Evolutionary conservation across 2,888 invertebrate genomes (phyloP), one percentile per base, ranked within the genome.

Genomic region (Pandemis heparana): DNA sequence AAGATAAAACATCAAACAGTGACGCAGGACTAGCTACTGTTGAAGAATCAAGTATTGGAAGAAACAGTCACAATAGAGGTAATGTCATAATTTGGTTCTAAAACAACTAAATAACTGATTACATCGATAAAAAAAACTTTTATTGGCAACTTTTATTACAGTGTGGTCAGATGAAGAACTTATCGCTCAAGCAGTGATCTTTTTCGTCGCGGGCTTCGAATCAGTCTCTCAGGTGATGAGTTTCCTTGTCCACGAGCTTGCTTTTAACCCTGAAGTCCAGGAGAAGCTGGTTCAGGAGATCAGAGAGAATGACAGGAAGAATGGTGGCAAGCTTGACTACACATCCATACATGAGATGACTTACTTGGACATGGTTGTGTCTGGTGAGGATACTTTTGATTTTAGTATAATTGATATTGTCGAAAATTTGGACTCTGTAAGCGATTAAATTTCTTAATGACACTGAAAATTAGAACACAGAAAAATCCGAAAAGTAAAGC

Each of bases 301-400:
- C 16, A 79, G 77, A 39, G 81, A 83, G 6, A 81, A 86, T 6
- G 79, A 87, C 10, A 72, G 75, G 14, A 85, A 83, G 18, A 87
- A 85, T 1, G 80, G 94, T 1, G 86, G 89, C 5, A 90, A 89
- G 41, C 92, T 95, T 85, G 89, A 92, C 60, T 95, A 95, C 77
- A 82, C 80, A 16, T 81, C 84, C 9, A 81, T 89, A 41, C 86
- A 84, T 68, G 79, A 79, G 4, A 82, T 89, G 85, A 76, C 72
- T 0, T 89, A 88, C 68, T 78, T 96, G 81, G 95, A 95, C 66
- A 95, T 95, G 88, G 93, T 95, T 0, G 80, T 95, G 1, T 88
- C 89, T 77, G 90, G 91, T 90, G 78, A 70, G 63, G 9, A 46
- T n/a, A n/a, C n/a, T n/a, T 39, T 32, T 0, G 32, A 9, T 9